phyloP scores from a whole-genome alignment of 2,797 vertebrate genomes.

The Sebastiscus albofasciatus region DNA sequence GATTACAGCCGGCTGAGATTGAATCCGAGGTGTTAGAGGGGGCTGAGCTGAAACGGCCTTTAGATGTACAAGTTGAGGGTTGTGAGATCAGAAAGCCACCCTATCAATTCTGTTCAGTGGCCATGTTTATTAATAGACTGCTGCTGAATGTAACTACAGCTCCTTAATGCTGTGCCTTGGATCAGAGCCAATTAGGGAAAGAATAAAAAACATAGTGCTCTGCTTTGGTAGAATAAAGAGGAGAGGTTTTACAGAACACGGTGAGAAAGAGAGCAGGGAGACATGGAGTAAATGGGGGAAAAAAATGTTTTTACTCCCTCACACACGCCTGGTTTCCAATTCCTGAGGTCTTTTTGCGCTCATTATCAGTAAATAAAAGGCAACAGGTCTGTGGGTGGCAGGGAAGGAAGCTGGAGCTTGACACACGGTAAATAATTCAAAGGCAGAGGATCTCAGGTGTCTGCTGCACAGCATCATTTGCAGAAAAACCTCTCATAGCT shows the following conservation, averaged over 20 bases:
- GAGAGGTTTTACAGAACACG: background rate
- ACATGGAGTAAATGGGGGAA: background rate
- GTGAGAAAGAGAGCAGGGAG: background rate
- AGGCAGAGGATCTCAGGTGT: constrained; percentile 34
- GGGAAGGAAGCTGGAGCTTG: constrained; percentile 31
- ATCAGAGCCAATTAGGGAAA: constrained; percentile 42
- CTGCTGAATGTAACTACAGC: constrained; percentile 63
- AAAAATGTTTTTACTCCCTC: background rate
- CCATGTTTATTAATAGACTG: constrained; percentile 74
- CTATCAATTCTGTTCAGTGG: constrained; percentile 42
- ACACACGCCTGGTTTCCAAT: constrained; percentile 1
- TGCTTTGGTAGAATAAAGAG: constrained; percentile 1
- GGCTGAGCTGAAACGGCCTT: constrained; percentile 40
- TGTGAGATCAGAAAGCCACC: constrained; percentile 26
- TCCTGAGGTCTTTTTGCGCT: constrained; percentile 16
- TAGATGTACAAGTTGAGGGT: constrained; percentile 48
- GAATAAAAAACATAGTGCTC: constrained; percentile 5
- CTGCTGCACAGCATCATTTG: constrained; percentile 15
- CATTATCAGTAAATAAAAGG: constrained; percentile 56
- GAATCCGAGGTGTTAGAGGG: constrained; percentile 40
- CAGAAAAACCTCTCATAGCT: background rate
- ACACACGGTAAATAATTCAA: constrained; percentile 58
- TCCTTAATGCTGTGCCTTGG: constrained; percentile 50
- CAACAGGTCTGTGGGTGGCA: constrained; percentile 48
- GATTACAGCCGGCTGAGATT: constrained; percentile 53